Conservation (phyloP, 2,797 vertebrate genomes). For the Clarias platycephalus region DNA sequence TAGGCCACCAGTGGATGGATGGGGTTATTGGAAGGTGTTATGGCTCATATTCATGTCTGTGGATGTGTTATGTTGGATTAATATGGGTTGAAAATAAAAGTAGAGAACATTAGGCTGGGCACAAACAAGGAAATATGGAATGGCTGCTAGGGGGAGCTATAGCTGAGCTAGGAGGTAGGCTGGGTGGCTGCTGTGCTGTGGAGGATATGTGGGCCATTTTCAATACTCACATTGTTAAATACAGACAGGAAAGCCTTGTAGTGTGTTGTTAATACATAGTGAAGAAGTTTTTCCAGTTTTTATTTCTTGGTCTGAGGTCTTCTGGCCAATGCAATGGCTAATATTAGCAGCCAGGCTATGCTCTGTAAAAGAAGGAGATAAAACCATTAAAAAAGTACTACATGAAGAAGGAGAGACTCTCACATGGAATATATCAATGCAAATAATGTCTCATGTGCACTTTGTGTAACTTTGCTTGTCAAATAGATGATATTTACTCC, state of each 20-base stretch:
- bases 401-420: neutral
- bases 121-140: conserved; percentile 73
- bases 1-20: conserved; percentile 37
- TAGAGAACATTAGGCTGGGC: conserved; percentile 63
- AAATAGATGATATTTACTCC: conserved; percentile 55
- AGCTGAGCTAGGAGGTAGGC: conserved; percentile 57
- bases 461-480: conserved; percentile 4
- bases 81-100: conserved; percentile 58
- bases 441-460: neutral
- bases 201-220: conserved; percentile 30
- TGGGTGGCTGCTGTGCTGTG: conserved; percentile 43
- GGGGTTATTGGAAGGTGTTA: conserved; percentile 27
- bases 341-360: conserved; percentile 52
- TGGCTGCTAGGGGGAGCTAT: conserved; percentile 78
- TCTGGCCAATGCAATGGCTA: conserved; percentile 52
- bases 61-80: conserved; percentile 57
- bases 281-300: conserved; percentile 48
- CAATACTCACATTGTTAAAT: conserved; percentile 58
- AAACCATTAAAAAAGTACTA: conserved; percentile 40
- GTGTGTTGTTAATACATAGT: conserved; percentile 53
- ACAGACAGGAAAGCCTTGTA: conserved; percentile 47
- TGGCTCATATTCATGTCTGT: conserved; percentile 42
- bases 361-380: conserved; percentile 52
- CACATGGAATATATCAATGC: conserved; percentile 2
- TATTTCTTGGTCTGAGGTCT: conserved; percentile 41